Conservation (phyloP, 2,797 vertebrate species). For the Melanotaenia nigrans region DNA sequence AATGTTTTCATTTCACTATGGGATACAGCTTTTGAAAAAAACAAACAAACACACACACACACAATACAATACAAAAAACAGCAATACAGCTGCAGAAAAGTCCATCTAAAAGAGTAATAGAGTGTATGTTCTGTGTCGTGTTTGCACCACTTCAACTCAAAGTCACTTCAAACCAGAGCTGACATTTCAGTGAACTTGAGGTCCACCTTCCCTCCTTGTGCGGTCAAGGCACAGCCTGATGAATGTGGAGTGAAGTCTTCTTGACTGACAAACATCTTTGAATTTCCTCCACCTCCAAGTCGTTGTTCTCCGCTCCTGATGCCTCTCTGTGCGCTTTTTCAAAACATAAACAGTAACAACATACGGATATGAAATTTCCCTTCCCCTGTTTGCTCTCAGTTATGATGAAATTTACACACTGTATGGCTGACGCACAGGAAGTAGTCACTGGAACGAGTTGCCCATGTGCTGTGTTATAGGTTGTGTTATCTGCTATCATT, state of each 20-base stretch:
- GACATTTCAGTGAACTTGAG: constrained; percentile 72
- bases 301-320: constrained; percentile 30
- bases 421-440: constrained; percentile 75
- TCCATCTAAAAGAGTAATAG: constrained; percentile 26
- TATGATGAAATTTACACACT: constrained; percentile 76
- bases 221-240: constrained; percentile 51
- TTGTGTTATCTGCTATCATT: constrained; percentile 74
- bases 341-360: constrained; percentile 74
- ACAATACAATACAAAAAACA: background rate
- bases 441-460: constrained; percentile 50
- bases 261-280: constrained; percentile 59
- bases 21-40: constrained; percentile 27
- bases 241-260: constrained; percentile 53
- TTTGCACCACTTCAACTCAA: constrained; percentile 51
- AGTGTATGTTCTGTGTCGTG: constrained; percentile 58
- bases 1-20: constrained; percentile 45
- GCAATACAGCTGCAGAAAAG: constrained; percentile 24
- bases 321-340: constrained; percentile 24
- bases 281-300: constrained; percentile 36
- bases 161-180: constrained; percentile 67
- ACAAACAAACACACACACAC: background rate
- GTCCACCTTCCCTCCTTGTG: constrained; percentile 59
- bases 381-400: constrained; percentile 71
- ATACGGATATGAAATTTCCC: constrained; percentile 81
- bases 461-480: constrained; percentile 51